Evolutionary conservation across 2,113 vertebrate species (phyloP), one percentile per base, ranked within the genome.

Genomic region (Crocuta crocuta): DNA sequence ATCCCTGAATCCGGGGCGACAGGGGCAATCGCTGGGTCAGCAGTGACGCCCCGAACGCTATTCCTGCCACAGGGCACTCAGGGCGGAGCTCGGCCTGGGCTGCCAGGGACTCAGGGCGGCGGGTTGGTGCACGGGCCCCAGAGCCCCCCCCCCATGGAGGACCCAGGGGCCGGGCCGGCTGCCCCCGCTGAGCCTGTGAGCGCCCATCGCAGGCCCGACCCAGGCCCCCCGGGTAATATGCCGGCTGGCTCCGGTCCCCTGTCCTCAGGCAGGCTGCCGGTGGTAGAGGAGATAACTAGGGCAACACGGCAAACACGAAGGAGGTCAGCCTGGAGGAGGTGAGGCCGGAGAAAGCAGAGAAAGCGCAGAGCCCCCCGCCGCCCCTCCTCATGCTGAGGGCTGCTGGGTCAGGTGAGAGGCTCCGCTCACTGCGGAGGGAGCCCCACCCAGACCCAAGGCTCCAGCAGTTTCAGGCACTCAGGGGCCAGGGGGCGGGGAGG

Each of bases 1-100:
- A 71, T 4, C 0, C 8, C 1, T 6, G 31, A 58, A 5, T 9
- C 10, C 55, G n/a, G 19, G 43, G 79, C 0, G 1, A 50, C 10
- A 33, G 53, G n/a, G 53, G 31, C 16, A 28, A 4, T 17, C 43
- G 43, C 3, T 1, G 74, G 74, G 26, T 48, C 43, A 28, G 73
- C 23, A 0, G 23, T 26, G 73, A 21, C 23, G 5, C n/a, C 74
- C 39, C 58, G 55, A 8, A 78, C 9, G 17, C 43, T 48, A 26
- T 16, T 45, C 74, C 26, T 31, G 24, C 12, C 10, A 3, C 74
- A 9, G 2, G 11, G 39, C 4, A 13, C 73, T 13, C 24, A 16
- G 24, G 55, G 55, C 55, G 5, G 71, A 74, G 71, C 71, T 74
- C 71, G n/a, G 17, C 35, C 71, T 43, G 73, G 73, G 73, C 39